Base-by-base conservation (phyloP, 2,113 vertebrate species). In the Uropsilus gracilis region DNA sequence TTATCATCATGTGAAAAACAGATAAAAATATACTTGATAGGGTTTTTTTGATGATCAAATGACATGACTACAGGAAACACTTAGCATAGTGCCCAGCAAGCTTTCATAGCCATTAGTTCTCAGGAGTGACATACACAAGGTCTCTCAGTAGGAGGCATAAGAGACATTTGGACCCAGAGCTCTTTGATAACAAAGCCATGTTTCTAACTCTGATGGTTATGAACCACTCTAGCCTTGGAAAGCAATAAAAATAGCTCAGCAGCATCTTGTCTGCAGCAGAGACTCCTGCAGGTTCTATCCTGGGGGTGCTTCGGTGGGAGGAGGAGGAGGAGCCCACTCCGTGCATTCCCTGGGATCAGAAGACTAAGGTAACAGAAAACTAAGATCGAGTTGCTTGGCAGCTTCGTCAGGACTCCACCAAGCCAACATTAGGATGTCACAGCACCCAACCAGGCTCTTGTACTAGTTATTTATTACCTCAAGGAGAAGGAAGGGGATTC, bases 401-500 rank as follows among this genome's bases (percentile, higher is more conserved):
- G 9, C n/a, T 55, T 32, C 57, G 82, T 63, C 39, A 77, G 83
- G 83, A 90, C 92, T 66, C 71, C 28, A 14, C 37, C 44, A 26
- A 39, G 85, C 66, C 59, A 61, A 82, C 39, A 9, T 81, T 5
- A 69, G 78, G 76, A 20, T 85, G 32, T 37, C 20, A n/a, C 72
- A 64, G 39, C 77, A n/a, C 72, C 77, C 88, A 44, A 1, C 86
- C 88, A 48, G 78, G 42, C 59, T 34, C 53, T 6, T 18, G 66
- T 5, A 4, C 24, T 71, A 75, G 92, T 95, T 82, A 81, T 85
- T 85, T 85, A 28, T 88, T 73, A 76, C 86, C 32, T 73, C 22
- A 39, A 39, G 50, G 94, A 94, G 76, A 37, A 90, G 77, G 30
- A 42, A 59, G 46, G 55, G 64, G 88, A 57, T 68, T 87, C 30